These are phyloP conservation scores for Torymus texanus DNA, from an alignment of 2,888 invertebrate genomes.

Conservation along the genomic window DNA sequence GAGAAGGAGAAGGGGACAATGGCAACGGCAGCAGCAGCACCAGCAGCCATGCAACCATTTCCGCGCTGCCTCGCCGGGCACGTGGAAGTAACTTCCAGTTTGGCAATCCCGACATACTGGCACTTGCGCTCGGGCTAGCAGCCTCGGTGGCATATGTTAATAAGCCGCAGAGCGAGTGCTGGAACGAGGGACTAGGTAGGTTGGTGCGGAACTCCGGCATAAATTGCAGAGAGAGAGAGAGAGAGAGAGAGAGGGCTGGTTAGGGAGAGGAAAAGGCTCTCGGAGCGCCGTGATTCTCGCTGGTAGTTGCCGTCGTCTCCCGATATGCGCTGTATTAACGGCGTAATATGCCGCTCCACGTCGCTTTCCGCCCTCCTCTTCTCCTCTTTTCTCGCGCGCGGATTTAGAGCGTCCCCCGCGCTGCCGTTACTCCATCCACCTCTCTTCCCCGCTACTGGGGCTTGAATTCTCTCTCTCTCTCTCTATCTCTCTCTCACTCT, in stretches of 20 bases:
- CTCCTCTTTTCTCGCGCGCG: background rate
- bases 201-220: constrained; percentile 25
- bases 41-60: background rate
- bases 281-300: constrained; percentile 14
- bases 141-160: constrained; percentile 64
- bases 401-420: too few relatives aligned
- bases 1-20: too few relatives aligned
- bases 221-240: background rate
- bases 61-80: constrained; percentile 47
- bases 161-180: constrained; percentile 58
- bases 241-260: background rate
- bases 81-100: constrained; percentile 60
- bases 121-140: constrained; percentile 58
- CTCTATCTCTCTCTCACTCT: too few relatives aligned
- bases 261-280: background rate
- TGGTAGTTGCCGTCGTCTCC: constrained; percentile 67
- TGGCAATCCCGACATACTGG: constrained; percentile 65
- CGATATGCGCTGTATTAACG: constrained; percentile 72
- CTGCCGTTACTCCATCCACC: too few relatives aligned
- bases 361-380: constrained; percentile 62
- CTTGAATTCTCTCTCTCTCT: too few relatives aligned
- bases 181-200: background rate
- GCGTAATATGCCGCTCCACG: constrained; percentile 71
- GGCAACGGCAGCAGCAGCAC: too few relatives aligned
- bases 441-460: too few relatives aligned